phyloP scores from a whole-genome alignment of 2,888 invertebrate species.

The Parascotia fuliginaria region DNA sequence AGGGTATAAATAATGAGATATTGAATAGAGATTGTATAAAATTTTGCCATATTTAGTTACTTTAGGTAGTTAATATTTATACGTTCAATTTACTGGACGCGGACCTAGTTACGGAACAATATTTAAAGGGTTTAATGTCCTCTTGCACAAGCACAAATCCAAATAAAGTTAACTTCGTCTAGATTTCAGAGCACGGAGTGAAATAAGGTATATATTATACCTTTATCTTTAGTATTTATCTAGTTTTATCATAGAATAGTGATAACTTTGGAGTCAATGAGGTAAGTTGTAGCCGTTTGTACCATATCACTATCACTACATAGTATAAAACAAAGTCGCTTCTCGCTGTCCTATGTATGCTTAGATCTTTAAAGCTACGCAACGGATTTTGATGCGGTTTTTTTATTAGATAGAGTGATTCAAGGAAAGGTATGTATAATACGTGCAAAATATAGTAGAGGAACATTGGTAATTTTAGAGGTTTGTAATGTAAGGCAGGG shows the following conservation, averaged over 20 bases:
- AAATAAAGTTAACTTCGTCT: slow-evolving; percentile 31
- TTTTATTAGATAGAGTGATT: too few species aligned
- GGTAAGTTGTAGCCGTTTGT: not conserved
- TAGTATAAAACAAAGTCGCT: too few species aligned
- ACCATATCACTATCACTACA: too few species aligned
- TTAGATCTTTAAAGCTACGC: too few species aligned
- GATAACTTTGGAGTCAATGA: not conserved
- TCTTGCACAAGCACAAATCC: slow-evolving; percentile 38
- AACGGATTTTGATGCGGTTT: too few species aligned
- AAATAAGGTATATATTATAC: slow-evolving; percentile 2
- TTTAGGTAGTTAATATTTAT: slow-evolving; percentile 33
- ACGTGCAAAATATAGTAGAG: too few species aligned
- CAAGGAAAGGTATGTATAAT: too few species aligned
- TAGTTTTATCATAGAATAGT: not conserved
- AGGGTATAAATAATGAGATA: slow-evolving; percentile 12
- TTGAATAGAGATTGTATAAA: not conserved
- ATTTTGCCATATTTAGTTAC: slow-evolving; percentile 20
- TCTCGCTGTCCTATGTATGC: too few species aligned
- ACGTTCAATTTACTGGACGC: slow-evolving; percentile 33
- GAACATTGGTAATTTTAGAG: too few species aligned
- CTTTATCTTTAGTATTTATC: slow-evolving; percentile 5
- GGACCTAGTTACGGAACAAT: slow-evolving; percentile 38
- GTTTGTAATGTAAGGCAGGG: too few species aligned
- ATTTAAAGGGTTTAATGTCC: slow-evolving; percentile 41
- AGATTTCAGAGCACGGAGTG: slow-evolving; percentile 14